Percentiles rank a stretch among this genome's conserved stretches.
Evolutionary conservation across 30 jellyfish, hydroid and myxozoan genomes (phyloP).

Genomic region (Nemopilema nomurai): DNA sequence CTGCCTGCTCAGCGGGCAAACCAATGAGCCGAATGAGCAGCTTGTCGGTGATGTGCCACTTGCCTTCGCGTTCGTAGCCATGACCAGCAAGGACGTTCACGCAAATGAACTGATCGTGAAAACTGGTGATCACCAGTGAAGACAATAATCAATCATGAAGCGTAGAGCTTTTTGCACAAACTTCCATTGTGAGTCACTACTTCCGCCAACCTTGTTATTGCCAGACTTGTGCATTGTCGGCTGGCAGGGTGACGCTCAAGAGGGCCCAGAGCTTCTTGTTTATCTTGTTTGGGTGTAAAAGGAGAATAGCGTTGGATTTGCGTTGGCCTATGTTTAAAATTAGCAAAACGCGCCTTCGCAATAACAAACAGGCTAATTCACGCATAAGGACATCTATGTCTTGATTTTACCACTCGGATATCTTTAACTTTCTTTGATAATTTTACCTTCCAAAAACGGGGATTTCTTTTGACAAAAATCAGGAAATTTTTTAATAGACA

Average conservation of each 20-base stretch:
- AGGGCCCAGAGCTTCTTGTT: background rate
- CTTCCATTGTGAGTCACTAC: background rate
- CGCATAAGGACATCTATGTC: too few relatives aligned
- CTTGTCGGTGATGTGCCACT: conserved; percentile 17
- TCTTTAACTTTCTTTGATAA: too few relatives aligned
- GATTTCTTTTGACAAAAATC: too few relatives aligned
- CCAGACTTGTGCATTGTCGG: background rate
- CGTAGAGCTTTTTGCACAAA: background rate
- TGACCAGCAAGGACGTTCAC: conserved; percentile 11
- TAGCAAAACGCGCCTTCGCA: too few relatives aligned
- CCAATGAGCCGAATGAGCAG: conserved; percentile 65
- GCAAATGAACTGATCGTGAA: conserved; percentile 20
- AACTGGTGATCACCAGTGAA: conserved; percentile 41
- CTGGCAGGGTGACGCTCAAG: background rate
- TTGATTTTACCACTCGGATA: too few relatives aligned
- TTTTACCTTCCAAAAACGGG: too few relatives aligned
- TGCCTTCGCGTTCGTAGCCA: conserved; percentile 3
- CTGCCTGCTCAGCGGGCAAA: conserved; percentile 29
- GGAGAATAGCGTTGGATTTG: too few relatives aligned
- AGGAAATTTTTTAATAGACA: too few relatives aligned
- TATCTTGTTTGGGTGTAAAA: too few relatives aligned
- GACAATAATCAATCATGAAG: background rate
- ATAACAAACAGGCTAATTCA: too few relatives aligned
- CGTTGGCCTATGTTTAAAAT: too few relatives aligned
- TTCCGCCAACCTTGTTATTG: background rate